Evolutionary conservation across 2,113 vertebrate species (phyloP), one percentile per base, ranked within the genome.

Genomic region (Bagarius yarrelli): DNA sequence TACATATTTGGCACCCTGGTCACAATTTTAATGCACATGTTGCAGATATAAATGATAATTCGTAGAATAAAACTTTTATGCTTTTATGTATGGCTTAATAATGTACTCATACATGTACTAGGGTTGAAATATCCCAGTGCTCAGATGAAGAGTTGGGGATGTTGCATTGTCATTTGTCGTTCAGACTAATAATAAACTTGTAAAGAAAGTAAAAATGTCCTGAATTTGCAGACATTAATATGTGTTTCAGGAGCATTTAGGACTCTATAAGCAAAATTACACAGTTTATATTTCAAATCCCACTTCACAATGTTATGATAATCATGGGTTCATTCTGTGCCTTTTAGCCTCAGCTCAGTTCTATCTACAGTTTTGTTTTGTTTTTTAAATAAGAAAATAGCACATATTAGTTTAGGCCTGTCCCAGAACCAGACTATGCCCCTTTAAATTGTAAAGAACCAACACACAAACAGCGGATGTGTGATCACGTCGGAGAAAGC

Each of bases 401-500:
- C 47, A 61, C 30, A 47, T 63, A 64, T 72, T 53, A 81, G 74
- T 66, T 77, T 56, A 78, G 64, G 81, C 81, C 75, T 76, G 64
- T 59, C 67, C 61, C 61, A 73, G 63, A 53, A 76, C 61, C 75
- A 70, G 83, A 60, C 82, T 67, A 67, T 44, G 69, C 60, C 77
- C 81, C 76, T 83, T 78, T 81, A 85, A 86, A 85, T 83, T 80
- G 79, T 86, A 79, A 80, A 71, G 79, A 59, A 78, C 75, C 72
- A 83, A 79, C 70, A 84, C 83, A 81, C 59, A 83, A 81, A 86
- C 73, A 80, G 79, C 72, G 81, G 81, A 83, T 83, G 85, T 82
- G 82, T 88, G 83, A 86, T 84, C 74, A 44, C 71, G 79, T 87
- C 25, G 79, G 78, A 85, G 82, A 76, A 85, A 86, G 83, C 83